Evolutionary conservation across 2,888 invertebrate species (phyloP).

Genomic region (Hyppa rectilinea): DNA sequence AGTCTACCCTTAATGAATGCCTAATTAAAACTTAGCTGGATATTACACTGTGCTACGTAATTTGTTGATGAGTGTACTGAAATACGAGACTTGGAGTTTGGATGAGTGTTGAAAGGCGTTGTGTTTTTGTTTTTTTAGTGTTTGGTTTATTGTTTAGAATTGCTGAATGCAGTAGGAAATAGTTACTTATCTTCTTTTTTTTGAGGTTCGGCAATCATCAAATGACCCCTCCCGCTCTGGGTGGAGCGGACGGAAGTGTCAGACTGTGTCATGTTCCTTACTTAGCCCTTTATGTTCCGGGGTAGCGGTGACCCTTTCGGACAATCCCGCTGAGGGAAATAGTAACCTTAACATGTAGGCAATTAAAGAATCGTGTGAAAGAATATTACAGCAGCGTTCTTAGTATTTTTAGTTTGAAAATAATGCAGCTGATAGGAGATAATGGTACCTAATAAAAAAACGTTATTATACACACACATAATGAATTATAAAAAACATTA

Average conservation of each 20-base stretch:
- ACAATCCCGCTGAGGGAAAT: no score
- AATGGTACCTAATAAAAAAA: no score
- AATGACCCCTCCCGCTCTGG: no score
- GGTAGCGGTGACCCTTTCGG: no score
- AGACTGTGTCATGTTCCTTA: no score
- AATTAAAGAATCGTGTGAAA: neutral
- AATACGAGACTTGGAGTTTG: slow-evolving; percentile 15
- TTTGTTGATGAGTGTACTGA: slow-evolving; percentile 32
- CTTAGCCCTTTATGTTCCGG: no score
- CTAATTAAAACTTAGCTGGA: slow-evolving; percentile 80
- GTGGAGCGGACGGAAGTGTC: no score
- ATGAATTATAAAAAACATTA: no score
- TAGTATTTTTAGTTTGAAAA: neutral
- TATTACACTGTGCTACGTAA: slow-evolving; percentile 61
- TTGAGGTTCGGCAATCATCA: no score
- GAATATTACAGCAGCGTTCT: neutral
- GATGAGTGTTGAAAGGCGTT: slow-evolving; percentile 3
- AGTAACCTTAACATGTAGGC: no score
- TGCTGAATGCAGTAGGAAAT: no score
- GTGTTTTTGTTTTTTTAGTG: neutral
- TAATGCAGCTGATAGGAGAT: neutral
- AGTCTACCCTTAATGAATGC: slow-evolving; percentile 76
- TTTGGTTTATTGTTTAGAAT: slow-evolving; percentile 13
- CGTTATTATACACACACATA: no score
- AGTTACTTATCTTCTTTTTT: neutral